A percentile compares a stretch with the other conserved stretches of the same genome.
Conservation (phyloP, 2,797 vertebrate species). For the Champsocephalus gunnari region DNA sequence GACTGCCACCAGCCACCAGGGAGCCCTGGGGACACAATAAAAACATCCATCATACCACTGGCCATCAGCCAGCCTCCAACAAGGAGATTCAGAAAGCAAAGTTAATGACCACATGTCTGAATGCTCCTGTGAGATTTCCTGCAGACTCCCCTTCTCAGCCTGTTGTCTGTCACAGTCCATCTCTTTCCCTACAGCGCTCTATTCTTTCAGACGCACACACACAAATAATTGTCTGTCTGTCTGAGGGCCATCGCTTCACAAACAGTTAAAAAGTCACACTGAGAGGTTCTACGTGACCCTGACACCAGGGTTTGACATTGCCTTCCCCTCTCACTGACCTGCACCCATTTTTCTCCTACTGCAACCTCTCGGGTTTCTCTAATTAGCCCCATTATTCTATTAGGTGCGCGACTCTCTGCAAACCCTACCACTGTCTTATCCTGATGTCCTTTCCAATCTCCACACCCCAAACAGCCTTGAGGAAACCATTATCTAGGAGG, state of each 20-base stretch:
- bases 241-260: constrained; percentile 57
- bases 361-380: constrained; percentile 63
- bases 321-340: constrained; percentile 57
- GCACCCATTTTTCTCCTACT: constrained; percentile 45
- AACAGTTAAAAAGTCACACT: constrained; percentile 65
- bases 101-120: constrained; percentile 71
- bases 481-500: constrained; percentile 77
- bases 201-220: constrained; percentile 47
- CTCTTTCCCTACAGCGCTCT: constrained; percentile 24
- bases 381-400: constrained; percentile 78
- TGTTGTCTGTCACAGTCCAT: constrained; percentile 47
- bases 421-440: constrained; percentile 47
- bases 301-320: constrained; percentile 56
- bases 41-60: constrained; percentile 68
- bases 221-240: constrained; percentile 31
- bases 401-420: constrained; percentile 45
- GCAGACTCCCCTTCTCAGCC: constrained; percentile 46
- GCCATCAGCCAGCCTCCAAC: constrained; percentile 47
- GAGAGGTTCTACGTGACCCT: constrained; percentile 54
- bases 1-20: constrained; percentile 59
- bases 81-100: constrained; percentile 30
- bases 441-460: constrained; percentile 42
- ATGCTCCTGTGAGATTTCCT: constrained; percentile 56
- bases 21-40: constrained; percentile 58
- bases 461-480: constrained; percentile 69